phyloP scores from a whole-genome alignment of 2,113 vertebrate genomes.

The Lampris megalopsis region DNA sequence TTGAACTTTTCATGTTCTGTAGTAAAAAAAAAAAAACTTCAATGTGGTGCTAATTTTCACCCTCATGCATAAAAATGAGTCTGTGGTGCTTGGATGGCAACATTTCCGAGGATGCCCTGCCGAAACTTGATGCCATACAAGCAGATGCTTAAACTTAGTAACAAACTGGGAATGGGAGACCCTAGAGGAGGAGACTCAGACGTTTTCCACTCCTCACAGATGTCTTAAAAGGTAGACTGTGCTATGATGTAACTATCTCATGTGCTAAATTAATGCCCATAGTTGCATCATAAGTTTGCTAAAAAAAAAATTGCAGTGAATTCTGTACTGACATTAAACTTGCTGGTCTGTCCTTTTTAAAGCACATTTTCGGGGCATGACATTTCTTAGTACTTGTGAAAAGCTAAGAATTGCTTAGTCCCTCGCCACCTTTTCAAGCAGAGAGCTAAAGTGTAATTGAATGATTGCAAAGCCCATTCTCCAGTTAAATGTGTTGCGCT shows the following conservation, averaged over 20 bases:
- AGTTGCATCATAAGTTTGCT: not conserved
- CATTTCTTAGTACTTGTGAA: conserved; percentile 19
- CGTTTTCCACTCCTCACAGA: not conserved
- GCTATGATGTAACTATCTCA: not conserved
- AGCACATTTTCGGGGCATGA: conserved; percentile 2
- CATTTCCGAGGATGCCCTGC: not conserved
- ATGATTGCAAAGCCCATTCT: conserved; percentile 42
- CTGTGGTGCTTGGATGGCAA: not conserved
- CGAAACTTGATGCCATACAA: conserved; percentile 20
- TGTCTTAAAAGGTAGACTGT: not conserved
- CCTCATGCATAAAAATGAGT: not conserved
- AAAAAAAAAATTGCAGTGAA: conserved; percentile 6
- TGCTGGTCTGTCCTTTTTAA: not conserved
- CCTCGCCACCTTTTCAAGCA: conserved; percentile 32
- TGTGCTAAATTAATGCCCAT: not conserved
- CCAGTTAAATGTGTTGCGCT: conserved; percentile 43
- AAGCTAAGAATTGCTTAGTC: conserved; percentile 49
- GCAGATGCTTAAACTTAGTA: conserved; percentile 5
- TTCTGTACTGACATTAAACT: not conserved
- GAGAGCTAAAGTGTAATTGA: conserved; percentile 22
- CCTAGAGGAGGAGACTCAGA: not conserved
- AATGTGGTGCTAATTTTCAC: conserved; percentile 19
- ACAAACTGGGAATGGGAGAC: conserved; percentile 2
- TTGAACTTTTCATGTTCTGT: not conserved
- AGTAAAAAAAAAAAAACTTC: not conserved